Base-by-base conservation (phyloP, 2,888 invertebrate species). In the Philonicus albiceps region DNA sequence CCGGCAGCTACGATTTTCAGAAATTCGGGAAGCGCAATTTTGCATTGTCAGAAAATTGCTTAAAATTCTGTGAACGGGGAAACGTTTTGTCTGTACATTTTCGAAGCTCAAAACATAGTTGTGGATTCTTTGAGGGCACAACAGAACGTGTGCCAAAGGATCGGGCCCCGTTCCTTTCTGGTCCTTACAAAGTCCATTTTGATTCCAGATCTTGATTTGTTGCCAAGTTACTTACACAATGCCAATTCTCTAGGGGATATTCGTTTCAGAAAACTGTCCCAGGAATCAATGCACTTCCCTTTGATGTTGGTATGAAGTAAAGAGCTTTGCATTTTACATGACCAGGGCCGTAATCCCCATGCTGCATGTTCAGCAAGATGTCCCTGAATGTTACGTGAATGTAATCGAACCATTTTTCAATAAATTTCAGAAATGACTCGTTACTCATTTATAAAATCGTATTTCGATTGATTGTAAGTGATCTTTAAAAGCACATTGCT, bases 191-290 rank as follows among this genome's bases (percentile, higher is more conserved):
- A 81, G 81, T 81, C 81, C 81, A 81, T 81, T 81, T 34, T 81
- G 81, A 81, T 64, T 53, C 64, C 31, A 34, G 81, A 81, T 81
- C 81, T 81, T 81, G 81, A 81, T 81, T 81, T 81, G 81, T 81
- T 81, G 81, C 81, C 81, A 81, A 81, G 64, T 34, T 55, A 53
- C 30, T 34, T 64, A 64, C 64, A 81, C 53, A 81, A 34, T 19
- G 55, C 37, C 31, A 31, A 81, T 64, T 37, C 64, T 64, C 81
- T 37, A 19, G 31, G 11, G 81, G 16, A 64, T 55, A 81, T 81
- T 31, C 31, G 43, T 30, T 11, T 11, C 19, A 81, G n/a, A 64
- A 81, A 81, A 64, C 31, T 55, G 53, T n/a, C 37, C 7, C 81
- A 81, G 55, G 55, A 81, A 81, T 81, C 81, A 81, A 64, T 81